Evolutionary conservation across 2,797 vertebrate species (phyloP).

Genomic region (Takifugu rubripes): DNA sequence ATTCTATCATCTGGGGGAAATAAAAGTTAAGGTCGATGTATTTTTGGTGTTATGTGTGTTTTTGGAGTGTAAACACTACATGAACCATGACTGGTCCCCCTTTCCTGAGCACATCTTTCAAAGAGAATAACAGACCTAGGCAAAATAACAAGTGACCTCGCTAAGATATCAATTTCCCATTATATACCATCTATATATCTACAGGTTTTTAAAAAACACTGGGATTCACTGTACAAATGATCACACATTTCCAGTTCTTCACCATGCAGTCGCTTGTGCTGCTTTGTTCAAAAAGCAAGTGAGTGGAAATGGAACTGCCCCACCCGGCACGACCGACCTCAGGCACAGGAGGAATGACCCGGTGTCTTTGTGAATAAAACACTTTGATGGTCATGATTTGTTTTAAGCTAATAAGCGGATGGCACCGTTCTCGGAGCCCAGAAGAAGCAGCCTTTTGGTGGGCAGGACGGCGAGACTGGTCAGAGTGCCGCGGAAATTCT

Average conservation of each 20-base stretch:
- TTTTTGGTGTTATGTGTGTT: slow-evolving; percentile 75
- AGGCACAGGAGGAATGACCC: slow-evolving; percentile 32
- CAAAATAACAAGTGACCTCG: slow-evolving; percentile 51
- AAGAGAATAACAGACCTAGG: slow-evolving; percentile 46
- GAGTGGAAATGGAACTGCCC: slow-evolving; percentile 30
- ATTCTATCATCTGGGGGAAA: slow-evolving; percentile 50
- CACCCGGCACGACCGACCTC: slow-evolving; percentile 21
- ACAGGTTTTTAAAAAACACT: slow-evolving; percentile 28
- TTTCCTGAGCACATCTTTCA: slow-evolving; percentile 76
- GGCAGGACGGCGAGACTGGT: slow-evolving; percentile 93
- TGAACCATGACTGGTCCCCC: slow-evolving; percentile 62
- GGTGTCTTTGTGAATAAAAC: slow-evolving; percentile 31
- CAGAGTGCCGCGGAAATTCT: slow-evolving; percentile 97
- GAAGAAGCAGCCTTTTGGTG: slow-evolving; percentile 91
- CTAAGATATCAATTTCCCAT: slow-evolving; percentile 45
- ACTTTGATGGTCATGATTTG: slow-evolving; percentile 20
- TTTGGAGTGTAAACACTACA: slow-evolving; percentile 76
- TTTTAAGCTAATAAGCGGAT: slow-evolving; percentile 86
- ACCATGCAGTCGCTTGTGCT: slow-evolving; percentile 44
- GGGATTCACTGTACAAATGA: slow-evolving; percentile 36
- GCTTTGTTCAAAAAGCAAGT: slow-evolving; percentile 37
- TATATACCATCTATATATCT: slow-evolving; percentile 44
- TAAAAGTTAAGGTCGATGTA: slow-evolving; percentile 53
- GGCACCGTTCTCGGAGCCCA: slow-evolving; percentile 94
- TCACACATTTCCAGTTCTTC: slow-evolving; percentile 37